phyloP scores from a whole-genome alignment of 2,113 vertebrate species.

The Tyrannus savana region DNA sequence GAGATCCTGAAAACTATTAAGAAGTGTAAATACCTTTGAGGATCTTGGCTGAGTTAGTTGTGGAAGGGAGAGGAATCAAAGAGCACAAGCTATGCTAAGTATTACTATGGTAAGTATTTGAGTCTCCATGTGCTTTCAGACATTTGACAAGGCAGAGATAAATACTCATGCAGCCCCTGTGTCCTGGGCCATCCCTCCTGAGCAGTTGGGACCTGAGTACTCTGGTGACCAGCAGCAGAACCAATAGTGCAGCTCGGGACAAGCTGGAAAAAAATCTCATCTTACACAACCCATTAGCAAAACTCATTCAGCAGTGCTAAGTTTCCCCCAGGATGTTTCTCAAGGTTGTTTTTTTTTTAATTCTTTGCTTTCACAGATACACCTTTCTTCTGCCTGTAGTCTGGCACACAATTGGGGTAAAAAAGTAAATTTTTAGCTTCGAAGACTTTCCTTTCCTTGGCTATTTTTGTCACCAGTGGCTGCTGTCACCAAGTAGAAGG shows the following conservation, averaged over 20 bases:
- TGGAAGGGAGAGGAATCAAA: neutral
- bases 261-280: neutral
- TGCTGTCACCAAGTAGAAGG: neutral
- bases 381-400: neutral
- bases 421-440: neutral
- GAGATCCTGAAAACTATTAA: neutral
- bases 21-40: neutral
- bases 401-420: neutral
- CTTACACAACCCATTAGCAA: accelerated
- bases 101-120: neutral
- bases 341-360: neutral
- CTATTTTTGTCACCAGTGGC: neutral
- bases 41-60: neutral
- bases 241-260: neutral
- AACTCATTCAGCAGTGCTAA: neutral
- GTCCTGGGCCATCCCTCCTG: neutral
- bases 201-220: too few relatives aligned
- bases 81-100: neutral
- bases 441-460: neutral
- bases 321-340: neutral
- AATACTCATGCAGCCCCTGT: neutral
- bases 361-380: neutral
- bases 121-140: neutral
- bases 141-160: neutral
- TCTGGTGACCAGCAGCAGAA: neutral